Conservation (phyloP, 1,140 invertebrate genomes). For the Drosophila suzukii region DNA sequence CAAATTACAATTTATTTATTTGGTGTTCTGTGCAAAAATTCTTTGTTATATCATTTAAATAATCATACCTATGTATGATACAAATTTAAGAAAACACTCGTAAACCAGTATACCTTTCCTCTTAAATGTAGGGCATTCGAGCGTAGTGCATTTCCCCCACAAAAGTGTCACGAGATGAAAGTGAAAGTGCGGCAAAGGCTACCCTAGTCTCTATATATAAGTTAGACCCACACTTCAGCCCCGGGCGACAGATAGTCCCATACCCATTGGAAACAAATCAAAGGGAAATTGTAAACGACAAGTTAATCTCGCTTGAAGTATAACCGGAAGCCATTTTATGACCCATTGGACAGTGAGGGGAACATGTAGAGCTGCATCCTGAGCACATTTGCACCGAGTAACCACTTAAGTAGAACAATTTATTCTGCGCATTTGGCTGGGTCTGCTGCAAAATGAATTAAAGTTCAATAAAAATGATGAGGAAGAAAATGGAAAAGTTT, state of each 20-base stretch:
- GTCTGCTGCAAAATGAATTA: slow-evolving; percentile 61
- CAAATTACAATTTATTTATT: too few species aligned
- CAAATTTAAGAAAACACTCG: background rate
- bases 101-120: background rate
- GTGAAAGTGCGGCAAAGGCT: slow-evolving; percentile 46
- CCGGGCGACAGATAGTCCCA: slow-evolving; percentile 7
- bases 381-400: slow-evolving; percentile 52
- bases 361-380: slow-evolving; percentile 54
- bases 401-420: slow-evolving; percentile 71
- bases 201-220: slow-evolving; percentile 12
- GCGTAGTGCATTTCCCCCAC: slow-evolving; percentile 13
- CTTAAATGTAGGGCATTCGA: slow-evolving; percentile 9
- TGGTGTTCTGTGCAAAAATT: too few species aligned
- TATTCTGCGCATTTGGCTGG: slow-evolving; percentile 62
- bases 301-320: slow-evolving; percentile 84
- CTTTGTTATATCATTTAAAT: background rate
- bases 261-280: slow-evolving; percentile 75
- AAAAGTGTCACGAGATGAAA: slow-evolving; percentile 60
- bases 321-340: slow-evolving; percentile 84
- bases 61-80: too few species aligned
- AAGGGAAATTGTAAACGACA: slow-evolving; percentile 84
- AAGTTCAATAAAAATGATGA: slow-evolving; percentile 71
- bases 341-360: slow-evolving; percentile 72
- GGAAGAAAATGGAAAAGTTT: slow-evolving; percentile 28
- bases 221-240: slow-evolving; percentile 3